Evolutionary conservation across 2,113 vertebrate genomes (phyloP), one percentile per base, ranked within the genome.

Genomic region (Neofelis nebulosa): DNA sequence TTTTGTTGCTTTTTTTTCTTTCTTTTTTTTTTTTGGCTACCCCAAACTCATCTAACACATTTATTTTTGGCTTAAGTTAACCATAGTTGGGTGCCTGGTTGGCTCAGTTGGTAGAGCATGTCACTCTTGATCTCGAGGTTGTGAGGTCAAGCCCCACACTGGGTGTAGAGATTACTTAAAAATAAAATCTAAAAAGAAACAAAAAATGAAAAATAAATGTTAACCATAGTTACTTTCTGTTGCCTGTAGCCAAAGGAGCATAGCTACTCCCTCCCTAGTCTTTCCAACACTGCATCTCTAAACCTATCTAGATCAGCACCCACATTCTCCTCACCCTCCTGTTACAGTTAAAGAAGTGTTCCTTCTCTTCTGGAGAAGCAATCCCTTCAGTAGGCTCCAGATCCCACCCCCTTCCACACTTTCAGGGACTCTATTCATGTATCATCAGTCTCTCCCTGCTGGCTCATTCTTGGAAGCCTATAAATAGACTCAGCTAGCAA

Each of bases 41-140:
- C 15, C 50, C 36, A 57, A 88, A 91, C 84, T 90, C 80, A 94
- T 50, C 21, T 52, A 80, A 61, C 3, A 41, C 31, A 41, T 38
- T 71, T 86, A 19, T 69, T 95, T 73, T 85, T 93, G 84, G 36
- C 16, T 57, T 71, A 68, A 86, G 78, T 83, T 88, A 96, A 71
- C 4, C 63, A 57, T 31, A 81, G 19, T 76, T 89, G 57, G 57
- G 57, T 18, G 6, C 57, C 21, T 61, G 57, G 7, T 61, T 61
- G 57, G 57, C 57, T 61, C 21, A 9, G 16, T 61, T 61, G 57
- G 21, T 61, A 61, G 57, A 61, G 21, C 57, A 61, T 61, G 57
- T 61, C 57, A 61, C 21, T 61, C 57, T 61, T 61, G 21, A 61
- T 61, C 57, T 61, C 8, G 21, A 8, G 21, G 21, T 61, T 61